Percentiles rank a stretch among this genome's conserved stretches.
Evolutionary conservation across 2,888 invertebrate species (phyloP).

Genomic region (Tetramorium bicarinatum): DNA sequence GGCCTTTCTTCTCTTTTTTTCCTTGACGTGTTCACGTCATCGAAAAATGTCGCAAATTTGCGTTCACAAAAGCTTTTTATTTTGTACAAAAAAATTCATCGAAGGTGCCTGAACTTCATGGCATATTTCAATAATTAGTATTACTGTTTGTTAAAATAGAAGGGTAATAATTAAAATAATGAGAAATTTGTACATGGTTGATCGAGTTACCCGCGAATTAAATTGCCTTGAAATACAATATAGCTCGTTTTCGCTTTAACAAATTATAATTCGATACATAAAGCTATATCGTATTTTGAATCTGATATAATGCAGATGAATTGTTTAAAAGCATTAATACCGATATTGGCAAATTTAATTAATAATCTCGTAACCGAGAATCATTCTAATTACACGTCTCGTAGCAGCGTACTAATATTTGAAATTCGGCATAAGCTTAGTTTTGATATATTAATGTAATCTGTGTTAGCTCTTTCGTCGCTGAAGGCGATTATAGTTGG

Average conservation of each 20-base stretch:
- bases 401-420: not conserved
- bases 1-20: not conserved
- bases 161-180: constrained; percentile 26
- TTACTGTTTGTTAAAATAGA: constrained; percentile 15
- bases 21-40: not conserved
- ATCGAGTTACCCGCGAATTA: constrained; percentile 28
- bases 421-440: constrained; percentile 4
- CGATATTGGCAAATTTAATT: constrained; percentile 17
- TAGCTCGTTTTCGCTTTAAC: constrained; percentile 20
- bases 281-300: constrained; percentile 16
- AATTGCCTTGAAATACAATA: constrained; percentile 34
- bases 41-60: not conserved
- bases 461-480: not conserved
- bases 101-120: not conserved
- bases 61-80: not conserved
- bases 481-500: constrained; percentile 16
- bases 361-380: constrained; percentile 12
- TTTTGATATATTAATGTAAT: constrained; percentile 21
- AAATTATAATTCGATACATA: constrained; percentile 31
- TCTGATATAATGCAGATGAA: constrained; percentile 7
- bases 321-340: constrained; percentile 22
- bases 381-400: constrained; percentile 4
- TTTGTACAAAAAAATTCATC: not conserved
- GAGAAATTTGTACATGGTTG: not conserved
- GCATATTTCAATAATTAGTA: constrained; percentile 2